These are phyloP conservation scores for Empis livida DNA, from an alignment of 2,888 invertebrate genomes.

Conservation along the genomic window DNA sequence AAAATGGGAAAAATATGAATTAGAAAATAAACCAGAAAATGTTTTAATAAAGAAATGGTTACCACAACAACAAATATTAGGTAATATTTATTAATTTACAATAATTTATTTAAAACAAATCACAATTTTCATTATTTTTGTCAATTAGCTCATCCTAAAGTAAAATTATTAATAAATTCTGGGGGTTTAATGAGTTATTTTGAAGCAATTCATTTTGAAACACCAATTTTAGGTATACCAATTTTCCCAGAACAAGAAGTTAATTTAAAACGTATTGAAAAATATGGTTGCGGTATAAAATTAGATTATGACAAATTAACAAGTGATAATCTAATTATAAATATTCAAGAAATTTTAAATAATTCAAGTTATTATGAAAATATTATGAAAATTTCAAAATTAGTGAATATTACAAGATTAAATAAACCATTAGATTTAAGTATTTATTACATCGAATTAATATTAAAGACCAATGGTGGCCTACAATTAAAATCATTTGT, in stretches of 20 bases:
- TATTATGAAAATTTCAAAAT: constrained; percentile 14
- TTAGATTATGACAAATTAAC: constrained; percentile 31
- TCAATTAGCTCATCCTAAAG: constrained; percentile 41
- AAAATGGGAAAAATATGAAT: constrained; percentile 38
- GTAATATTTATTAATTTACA: too few species aligned
- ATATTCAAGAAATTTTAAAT: constrained; percentile 29
- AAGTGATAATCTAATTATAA: constrained; percentile 29
- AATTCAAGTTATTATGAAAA: constrained; percentile 24
- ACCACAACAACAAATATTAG: constrained; percentile 32
- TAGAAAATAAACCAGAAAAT: constrained; percentile 29
- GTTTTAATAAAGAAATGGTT: constrained; percentile 32
- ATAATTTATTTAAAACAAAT: too few species aligned
- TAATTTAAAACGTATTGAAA: constrained; percentile 35
- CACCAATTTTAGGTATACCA: constrained; percentile 41
- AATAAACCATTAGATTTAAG: constrained; percentile 22
- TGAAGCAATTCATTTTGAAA: constrained; percentile 39
- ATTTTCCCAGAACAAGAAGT: constrained; percentile 39
- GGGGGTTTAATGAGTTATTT: constrained; percentile 44
- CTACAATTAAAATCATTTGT: constrained; percentile 29
- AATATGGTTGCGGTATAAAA: constrained; percentile 32
- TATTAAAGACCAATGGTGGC: constrained; percentile 27
- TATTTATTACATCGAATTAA: constrained; percentile 28
- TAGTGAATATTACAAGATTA: constrained; percentile 18
- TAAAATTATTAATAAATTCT: constrained; percentile 44
- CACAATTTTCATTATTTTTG: too few species aligned